Percentiles rank a stretch among this genome's conserved stretches.
Evolutionary conservation across 1,140 invertebrate species (phyloP).

Genomic region (Nasonia giraulti): DNA sequence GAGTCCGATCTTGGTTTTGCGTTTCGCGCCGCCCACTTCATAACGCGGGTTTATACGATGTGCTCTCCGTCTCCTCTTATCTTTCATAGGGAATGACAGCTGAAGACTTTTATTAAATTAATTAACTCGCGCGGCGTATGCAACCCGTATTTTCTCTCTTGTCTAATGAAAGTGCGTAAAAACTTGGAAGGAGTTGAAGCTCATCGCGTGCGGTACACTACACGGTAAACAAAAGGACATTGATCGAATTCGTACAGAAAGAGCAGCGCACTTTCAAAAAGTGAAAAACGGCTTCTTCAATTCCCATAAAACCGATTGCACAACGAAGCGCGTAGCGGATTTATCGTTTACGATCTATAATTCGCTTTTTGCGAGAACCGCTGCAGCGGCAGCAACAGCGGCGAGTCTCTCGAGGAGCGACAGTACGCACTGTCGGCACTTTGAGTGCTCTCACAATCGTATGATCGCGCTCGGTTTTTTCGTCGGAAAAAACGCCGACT

Average conservation of each 20-base stretch:
- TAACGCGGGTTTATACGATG: neutral
- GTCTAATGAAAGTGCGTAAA: neutral
- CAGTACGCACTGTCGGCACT: slow-evolving; percentile 67
- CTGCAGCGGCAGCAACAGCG: slow-evolving; percentile 44
- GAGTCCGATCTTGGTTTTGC: slow-evolving; percentile 52
- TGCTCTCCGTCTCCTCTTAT: slow-evolving; percentile 14
- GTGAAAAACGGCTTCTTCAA: slow-evolving; percentile 35
- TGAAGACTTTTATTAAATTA: slow-evolving; percentile 39
- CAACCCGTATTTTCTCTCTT: neutral
- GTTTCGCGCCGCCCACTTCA: slow-evolving; percentile 11
- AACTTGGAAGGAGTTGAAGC: neutral
- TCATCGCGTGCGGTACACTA: neutral
- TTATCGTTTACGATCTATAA: slow-evolving; percentile 68
- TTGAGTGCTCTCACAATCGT: slow-evolving; percentile 70
- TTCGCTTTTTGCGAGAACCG: slow-evolving; percentile 64
- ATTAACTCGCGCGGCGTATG: slow-evolving; percentile 9
- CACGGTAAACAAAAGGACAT: neutral
- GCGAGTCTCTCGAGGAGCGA: slow-evolving; percentile 55
- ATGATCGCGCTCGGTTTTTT: slow-evolving; percentile 69
- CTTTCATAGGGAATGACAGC: slow-evolving; percentile 28
- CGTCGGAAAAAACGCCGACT: slow-evolving; percentile 64
- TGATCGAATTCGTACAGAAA: neutral
- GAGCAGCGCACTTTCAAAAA: neutral
- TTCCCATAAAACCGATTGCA: neutral
- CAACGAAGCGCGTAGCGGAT: slow-evolving; percentile 50